Evolutionary conservation across 2,113 vertebrate genomes (phyloP).

Genomic region (Aphyosemion australe): DNA sequence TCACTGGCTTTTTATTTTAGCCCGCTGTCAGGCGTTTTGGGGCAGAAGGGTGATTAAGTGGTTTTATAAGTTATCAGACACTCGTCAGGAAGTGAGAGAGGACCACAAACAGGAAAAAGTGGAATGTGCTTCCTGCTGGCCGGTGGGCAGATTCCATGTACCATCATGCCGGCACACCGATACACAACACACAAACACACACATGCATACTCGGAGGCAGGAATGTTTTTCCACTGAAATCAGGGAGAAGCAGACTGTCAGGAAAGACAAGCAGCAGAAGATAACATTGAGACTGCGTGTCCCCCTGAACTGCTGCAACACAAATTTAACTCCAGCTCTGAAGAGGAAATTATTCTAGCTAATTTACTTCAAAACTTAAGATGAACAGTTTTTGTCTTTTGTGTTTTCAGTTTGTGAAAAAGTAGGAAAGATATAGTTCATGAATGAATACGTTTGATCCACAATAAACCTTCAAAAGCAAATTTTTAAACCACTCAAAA

Average conservation of each 20-base stretch:
- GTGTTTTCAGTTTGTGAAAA: too few relatives aligned
- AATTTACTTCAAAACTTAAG: background rate
- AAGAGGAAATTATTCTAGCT: background rate
- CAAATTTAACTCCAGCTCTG: background rate
- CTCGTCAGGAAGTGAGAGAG: constrained; percentile 78
- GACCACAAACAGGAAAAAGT: constrained; percentile 81
- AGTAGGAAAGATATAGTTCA: too few relatives aligned
- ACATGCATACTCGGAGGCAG: constrained; percentile 37
- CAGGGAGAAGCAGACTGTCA: constrained; percentile 67
- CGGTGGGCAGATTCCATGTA: constrained; percentile 72
- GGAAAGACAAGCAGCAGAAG: constrained; percentile 68
- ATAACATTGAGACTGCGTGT: constrained; percentile 65
- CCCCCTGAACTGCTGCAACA: constrained; percentile 9
- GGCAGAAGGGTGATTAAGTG: constrained; percentile 71
- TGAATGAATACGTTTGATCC: too few relatives aligned
- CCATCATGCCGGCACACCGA: constrained; percentile 65
- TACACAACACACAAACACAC: constrained; percentile 36
- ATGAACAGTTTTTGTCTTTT: background rate
- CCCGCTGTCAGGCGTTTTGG: constrained; percentile 42
- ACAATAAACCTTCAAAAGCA: too few relatives aligned
- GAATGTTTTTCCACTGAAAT: constrained; percentile 75
- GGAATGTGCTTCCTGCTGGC: constrained; percentile 83
- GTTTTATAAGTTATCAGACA: constrained; percentile 79
- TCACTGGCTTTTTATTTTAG: constrained; percentile 56
- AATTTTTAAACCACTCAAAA: too few relatives aligned